Conservation (phyloP, 2,113 vertebrate species). For the Pipa parva region DNA sequence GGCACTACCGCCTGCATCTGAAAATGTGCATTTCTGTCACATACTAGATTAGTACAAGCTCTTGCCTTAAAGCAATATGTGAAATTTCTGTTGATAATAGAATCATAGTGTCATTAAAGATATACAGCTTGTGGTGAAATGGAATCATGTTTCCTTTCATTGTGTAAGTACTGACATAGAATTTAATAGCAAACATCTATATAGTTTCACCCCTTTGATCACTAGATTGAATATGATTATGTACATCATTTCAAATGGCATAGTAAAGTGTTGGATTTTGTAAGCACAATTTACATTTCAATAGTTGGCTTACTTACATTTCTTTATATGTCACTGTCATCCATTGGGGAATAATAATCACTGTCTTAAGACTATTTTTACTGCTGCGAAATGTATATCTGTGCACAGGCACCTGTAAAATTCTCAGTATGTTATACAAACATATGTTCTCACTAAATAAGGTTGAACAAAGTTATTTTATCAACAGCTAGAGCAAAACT, state of each 20-base stretch:
- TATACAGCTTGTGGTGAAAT: slow-evolving; percentile 36
- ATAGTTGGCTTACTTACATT: slow-evolving; percentile 22
- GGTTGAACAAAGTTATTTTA: too few species aligned
- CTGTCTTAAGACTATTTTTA: not conserved
- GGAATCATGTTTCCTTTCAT: slow-evolving; percentile 21
- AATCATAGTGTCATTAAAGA: slow-evolving; percentile 31
- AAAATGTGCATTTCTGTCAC: slow-evolving; percentile 25
- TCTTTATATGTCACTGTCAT: slow-evolving; percentile 25
- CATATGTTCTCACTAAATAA: too few species aligned
- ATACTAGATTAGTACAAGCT: slow-evolving; percentile 21
- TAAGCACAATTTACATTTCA: slow-evolving; percentile 28
- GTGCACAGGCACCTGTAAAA: too few species aligned
- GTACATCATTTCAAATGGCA: slow-evolving; percentile 25
- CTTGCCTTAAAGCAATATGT: slow-evolving; percentile 32
- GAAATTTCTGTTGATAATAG: slow-evolving; percentile 27
- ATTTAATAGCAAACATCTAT: slow-evolving; percentile 29
- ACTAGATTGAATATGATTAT: slow-evolving; percentile 38
- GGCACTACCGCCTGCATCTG: slow-evolving; percentile 13
- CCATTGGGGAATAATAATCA: slow-evolving; percentile 11
- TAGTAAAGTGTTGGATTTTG: slow-evolving; percentile 12
- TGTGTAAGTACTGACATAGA: slow-evolving; percentile 20
- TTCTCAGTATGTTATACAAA: too few species aligned
- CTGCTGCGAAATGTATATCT: not conserved
- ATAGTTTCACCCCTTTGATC: slow-evolving; percentile 34
- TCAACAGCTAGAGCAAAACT: too few species aligned